Percentiles rank a stretch among this genome's conserved stretches.
phyloP scores from a whole-genome alignment of 2,113 vertebrate genomes.

The Eulacestoma nigropectus region DNA sequence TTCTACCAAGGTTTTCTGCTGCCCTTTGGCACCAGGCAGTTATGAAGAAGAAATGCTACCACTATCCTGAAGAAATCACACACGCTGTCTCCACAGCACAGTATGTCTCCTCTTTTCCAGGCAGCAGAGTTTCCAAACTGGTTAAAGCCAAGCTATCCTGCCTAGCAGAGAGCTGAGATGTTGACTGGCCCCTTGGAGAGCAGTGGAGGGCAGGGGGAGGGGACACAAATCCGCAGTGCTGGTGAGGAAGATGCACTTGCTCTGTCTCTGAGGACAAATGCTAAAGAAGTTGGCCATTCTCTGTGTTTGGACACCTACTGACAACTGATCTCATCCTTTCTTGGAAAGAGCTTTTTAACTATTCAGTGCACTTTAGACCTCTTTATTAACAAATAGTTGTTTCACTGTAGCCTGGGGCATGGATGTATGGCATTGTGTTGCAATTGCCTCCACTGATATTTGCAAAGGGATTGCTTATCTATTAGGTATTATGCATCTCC shows the following conservation, averaged over 20 bases:
- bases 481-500: neutral
- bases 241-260: neutral
- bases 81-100: fast-evolving
- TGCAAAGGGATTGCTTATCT: slow-evolving; percentile 25
- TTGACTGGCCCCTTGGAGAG: neutral
- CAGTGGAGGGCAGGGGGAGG: neutral
- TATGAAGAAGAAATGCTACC: neutral
- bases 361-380: neutral
- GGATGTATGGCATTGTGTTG: neutral
- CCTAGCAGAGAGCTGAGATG: neutral
- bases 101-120: neutral
- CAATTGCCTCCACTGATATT: slow-evolving; percentile 10
- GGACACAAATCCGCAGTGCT: neutral
- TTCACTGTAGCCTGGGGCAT: neutral
- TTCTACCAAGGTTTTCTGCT: neutral
- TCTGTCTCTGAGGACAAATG: neutral
- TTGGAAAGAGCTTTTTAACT: neutral
- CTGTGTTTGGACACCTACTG: neutral
- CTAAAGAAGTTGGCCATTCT: neutral
- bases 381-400: neutral
- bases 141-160: neutral
- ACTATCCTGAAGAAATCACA: neutral
- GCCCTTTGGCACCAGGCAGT: neutral
- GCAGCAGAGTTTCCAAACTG: neutral
- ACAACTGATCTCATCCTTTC: neutral